phyloP scores from a whole-genome alignment of 2,888 invertebrate species.

The Caenorhabditis macrosperma region DNA sequence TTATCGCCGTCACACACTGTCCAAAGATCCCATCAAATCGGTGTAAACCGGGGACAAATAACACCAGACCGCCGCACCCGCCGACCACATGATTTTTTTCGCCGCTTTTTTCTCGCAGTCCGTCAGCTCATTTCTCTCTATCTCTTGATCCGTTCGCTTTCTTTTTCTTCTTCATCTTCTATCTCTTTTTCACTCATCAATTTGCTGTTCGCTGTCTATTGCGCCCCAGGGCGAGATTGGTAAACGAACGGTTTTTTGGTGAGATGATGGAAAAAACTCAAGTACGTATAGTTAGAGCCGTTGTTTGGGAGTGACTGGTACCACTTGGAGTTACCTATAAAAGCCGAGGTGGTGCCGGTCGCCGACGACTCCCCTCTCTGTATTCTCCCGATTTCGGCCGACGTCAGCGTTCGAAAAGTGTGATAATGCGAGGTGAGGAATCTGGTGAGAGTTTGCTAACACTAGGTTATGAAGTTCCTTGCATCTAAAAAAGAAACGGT shows the following conservation, averaged over 20 bases:
- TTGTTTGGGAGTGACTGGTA: slow-evolving; percentile 49
- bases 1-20: slow-evolving; percentile 27
- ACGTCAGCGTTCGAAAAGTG: neutral
- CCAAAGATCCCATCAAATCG: slow-evolving; percentile 18
- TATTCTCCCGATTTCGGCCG: neutral
- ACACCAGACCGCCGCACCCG: neutral
- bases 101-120: neutral
- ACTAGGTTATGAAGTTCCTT: too few relatives aligned
- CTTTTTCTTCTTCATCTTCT: slow-evolving; percentile 5
- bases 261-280: slow-evolving; percentile 5
- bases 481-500: too few relatives aligned
- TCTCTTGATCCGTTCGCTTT: neutral
- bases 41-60: slow-evolving; percentile 41
- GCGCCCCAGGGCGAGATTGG: slow-evolving; percentile 3
- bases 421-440: neutral
- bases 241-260: slow-evolving; percentile 29
- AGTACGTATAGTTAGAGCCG: slow-evolving; percentile 56
- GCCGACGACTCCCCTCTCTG: slow-evolving; percentile 15
- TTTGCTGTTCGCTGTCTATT: slow-evolving; percentile 20
- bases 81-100: slow-evolving; percentile 46
- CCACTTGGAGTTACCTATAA: slow-evolving; percentile 55
- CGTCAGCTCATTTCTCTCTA: slow-evolving; percentile 5
- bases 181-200: slow-evolving; percentile 18
- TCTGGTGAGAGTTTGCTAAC: too few relatives aligned
- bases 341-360: slow-evolving; percentile 14